Evolutionary conservation across 2,113 vertebrate genomes (phyloP).

Genomic region (Eidolon helvum): DNA sequence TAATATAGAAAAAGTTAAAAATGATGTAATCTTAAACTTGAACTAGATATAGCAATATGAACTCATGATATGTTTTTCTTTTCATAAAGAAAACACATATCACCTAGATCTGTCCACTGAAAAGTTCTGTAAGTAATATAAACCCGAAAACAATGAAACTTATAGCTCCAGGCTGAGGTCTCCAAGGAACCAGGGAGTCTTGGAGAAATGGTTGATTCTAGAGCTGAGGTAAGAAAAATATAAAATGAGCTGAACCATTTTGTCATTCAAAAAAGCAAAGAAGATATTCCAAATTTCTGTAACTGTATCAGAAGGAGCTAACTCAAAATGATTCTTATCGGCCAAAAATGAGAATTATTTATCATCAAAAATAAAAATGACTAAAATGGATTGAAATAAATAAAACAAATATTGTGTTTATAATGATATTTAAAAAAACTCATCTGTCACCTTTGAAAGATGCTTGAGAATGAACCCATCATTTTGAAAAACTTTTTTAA

Average conservation of each 20-base stretch:
- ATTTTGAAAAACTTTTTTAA: not conserved
- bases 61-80: not conserved
- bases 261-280: not conserved
- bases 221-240: not conserved
- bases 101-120: too few species aligned
- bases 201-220: not conserved
- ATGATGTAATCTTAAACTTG: not conserved
- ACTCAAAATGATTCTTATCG: not conserved
- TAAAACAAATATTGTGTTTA: not conserved
- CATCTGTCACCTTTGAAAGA: not conserved
- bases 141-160: not conserved
- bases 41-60: not conserved
- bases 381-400: not conserved
- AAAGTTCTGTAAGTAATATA: not conserved
- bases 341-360: not conserved
- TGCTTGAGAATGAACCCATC: not conserved
- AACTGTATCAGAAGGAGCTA: not conserved
- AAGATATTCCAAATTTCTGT: not conserved
- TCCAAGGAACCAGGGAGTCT: not conserved
- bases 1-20: not conserved
- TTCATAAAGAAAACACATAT: not conserved
- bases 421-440: not conserved
- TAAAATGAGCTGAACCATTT: not conserved
- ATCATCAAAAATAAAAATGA: not conserved
- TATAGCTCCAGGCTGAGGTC: not conserved